Percentiles rank a stretch among this genome's conserved stretches.
Evolutionary conservation across 2,113 vertebrate species (phyloP).

Genomic region (Pelecanoides urinatrix): DNA sequence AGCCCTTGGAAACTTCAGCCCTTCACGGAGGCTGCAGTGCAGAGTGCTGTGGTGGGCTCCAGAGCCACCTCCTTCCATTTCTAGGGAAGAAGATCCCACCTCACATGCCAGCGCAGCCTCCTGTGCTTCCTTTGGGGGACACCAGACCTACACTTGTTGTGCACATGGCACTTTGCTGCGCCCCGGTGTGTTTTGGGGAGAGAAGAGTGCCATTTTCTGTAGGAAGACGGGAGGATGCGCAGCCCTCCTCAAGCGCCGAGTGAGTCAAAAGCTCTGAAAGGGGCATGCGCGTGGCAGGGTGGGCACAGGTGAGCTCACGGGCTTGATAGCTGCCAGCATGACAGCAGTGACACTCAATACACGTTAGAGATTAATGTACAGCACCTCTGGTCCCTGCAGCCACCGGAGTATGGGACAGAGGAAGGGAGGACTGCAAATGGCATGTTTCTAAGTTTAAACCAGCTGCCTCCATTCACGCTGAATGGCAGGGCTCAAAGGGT

Average conservation of each 20-base stretch:
- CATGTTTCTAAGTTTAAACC: background rate
- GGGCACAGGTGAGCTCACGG: background rate
- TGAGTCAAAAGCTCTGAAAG: background rate
- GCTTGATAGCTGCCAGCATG: background rate
- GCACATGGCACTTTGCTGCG: background rate
- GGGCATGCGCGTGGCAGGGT: background rate
- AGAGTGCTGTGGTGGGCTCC: background rate
- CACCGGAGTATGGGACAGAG: background rate
- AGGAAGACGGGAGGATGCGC: background rate
- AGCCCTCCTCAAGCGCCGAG: background rate
- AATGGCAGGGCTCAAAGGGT: background rate
- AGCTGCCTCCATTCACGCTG: background rate
- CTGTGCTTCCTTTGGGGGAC: background rate
- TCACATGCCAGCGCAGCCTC: background rate
- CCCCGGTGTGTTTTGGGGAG: background rate
- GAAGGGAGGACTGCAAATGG: background rate
- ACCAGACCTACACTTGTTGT: background rate
- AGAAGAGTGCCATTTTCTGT: background rate
- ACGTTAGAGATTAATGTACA: background rate
- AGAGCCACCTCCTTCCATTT: fast-evolving
- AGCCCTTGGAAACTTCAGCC: background rate
- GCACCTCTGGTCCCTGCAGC: background rate
- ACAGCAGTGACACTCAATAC: background rate
- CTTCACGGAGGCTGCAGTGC: background rate
- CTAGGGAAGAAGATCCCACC: background rate